Evolutionary conservation across 2,888 invertebrate species (phyloP).

Genomic region (Ochlodes sylvanus): DNA sequence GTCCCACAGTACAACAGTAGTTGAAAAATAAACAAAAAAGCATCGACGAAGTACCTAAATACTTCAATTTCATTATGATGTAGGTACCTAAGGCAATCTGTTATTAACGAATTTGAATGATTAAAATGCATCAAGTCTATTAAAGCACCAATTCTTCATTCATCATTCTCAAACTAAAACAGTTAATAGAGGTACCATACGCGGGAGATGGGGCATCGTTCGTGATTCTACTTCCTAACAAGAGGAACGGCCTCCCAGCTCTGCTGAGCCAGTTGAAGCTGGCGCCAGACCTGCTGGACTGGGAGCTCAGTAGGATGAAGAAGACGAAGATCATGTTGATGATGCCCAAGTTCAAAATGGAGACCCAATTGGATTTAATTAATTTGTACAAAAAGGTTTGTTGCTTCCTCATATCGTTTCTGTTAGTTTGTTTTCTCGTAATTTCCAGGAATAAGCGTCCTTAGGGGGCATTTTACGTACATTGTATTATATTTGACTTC

Average conservation of each 20-base stretch:
- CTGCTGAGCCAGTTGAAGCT: constrained; percentile 55
- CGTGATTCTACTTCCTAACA: constrained; percentile 89
- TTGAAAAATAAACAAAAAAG: too few species aligned
- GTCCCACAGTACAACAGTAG: too few species aligned
- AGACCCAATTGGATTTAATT: constrained; percentile 49
- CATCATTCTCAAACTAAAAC: background rate
- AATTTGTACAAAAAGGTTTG: constrained; percentile 54
- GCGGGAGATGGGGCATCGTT: constrained; percentile 86
- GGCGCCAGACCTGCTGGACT: constrained; percentile 54
- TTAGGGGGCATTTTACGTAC: too few species aligned
- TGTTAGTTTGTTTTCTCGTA: too few species aligned
- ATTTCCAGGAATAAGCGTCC: too few species aligned
- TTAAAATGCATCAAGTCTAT: too few species aligned
- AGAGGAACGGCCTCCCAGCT: constrained; percentile 81
- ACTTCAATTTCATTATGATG: too few species aligned
- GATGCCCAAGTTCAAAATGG: constrained; percentile 87
- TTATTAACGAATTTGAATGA: too few species aligned
- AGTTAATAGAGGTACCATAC: constrained; percentile 90
- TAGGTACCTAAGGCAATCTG: too few species aligned
- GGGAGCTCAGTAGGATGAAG: constrained; percentile 79
- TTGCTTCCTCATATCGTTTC: background rate
- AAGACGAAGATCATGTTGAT: constrained; percentile 77
- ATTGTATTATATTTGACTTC: too few species aligned
- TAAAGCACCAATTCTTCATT: too few species aligned
- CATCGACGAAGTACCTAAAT: too few species aligned